phyloP scores from a whole-genome alignment of 2,113 vertebrate species.

The Notarius lentiginosus region DNA sequence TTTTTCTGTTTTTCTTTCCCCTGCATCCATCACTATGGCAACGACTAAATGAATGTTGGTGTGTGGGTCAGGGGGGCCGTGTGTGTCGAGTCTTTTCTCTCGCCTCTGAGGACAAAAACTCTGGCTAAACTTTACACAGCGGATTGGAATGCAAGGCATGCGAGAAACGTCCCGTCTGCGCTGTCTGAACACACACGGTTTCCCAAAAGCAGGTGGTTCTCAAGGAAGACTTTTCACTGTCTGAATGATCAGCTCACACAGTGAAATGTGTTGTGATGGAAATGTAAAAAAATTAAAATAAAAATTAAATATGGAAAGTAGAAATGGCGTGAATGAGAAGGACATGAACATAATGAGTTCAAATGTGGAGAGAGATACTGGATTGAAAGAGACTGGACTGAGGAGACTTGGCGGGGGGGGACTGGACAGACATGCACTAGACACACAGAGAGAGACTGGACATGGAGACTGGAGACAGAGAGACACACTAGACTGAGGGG shows the following conservation, averaged over 20 bases:
- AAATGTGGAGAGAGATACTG: background rate
- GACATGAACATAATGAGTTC: background rate
- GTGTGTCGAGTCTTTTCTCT: constrained; percentile 31
- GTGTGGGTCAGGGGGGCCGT: constrained; percentile 26
- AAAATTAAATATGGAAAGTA: background rate
- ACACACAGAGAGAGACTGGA: no score
- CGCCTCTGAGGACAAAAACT: constrained; percentile 35
- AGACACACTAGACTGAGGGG: no score
- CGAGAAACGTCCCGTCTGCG: constrained; percentile 16
- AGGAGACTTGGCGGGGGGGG: no score
- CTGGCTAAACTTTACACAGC: constrained; percentile 44
- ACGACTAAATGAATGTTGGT: constrained; percentile 19
- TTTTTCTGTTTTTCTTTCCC: background rate
- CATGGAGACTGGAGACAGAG: no score
- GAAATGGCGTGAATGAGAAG: no score
- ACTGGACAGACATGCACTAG: no score
- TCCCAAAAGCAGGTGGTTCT: constrained; percentile 27
- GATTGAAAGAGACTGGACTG: no score
- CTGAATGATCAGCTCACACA: background rate
- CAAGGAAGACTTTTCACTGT: constrained; percentile 15
- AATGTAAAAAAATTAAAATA: background rate
- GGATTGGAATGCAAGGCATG: constrained; percentile 39
- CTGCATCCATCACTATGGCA: constrained; percentile 37
- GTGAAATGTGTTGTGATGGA: background rate
- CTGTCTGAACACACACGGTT: background rate